A percentile compares a stretch with the other conserved stretches of the same genome.
These are phyloP conservation scores for Atta texana DNA, from an alignment of 1,140 invertebrate genomes.

Conservation along the genomic window DNA sequence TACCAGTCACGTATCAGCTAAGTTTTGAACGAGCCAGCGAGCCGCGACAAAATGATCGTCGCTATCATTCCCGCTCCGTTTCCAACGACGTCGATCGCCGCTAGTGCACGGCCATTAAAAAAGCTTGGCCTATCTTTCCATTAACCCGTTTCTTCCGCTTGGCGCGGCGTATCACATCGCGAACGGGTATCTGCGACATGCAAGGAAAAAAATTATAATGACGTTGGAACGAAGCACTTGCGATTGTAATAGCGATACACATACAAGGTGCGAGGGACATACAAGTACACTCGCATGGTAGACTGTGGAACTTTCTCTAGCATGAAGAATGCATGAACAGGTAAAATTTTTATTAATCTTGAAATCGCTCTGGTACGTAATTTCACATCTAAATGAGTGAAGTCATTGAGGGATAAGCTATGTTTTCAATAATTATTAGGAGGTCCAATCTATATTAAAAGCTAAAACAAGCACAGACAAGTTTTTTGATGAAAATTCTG, in stretches of 20 bases:
- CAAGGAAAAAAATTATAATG: constrained; percentile 32
- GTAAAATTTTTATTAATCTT: background rate
- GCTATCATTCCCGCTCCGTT: constrained; percentile 38
- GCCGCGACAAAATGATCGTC: constrained; percentile 33
- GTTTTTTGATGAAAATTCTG: no score
- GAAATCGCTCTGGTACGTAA: no score
- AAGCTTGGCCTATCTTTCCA: constrained; percentile 51
- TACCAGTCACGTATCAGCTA: constrained; percentile 39
- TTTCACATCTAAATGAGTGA: no score
- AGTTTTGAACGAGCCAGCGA: constrained; percentile 43
- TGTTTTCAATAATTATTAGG: no score
- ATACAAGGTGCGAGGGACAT: background rate
- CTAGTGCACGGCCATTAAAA: constrained; percentile 18
- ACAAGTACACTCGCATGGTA: background rate
- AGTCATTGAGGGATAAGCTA: no score
- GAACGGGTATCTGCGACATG: constrained; percentile 19
- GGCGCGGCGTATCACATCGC: constrained; percentile 11
- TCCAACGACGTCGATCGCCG: constrained; percentile 37
- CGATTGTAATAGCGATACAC: constrained; percentile 38
- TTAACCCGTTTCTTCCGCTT: constrained; percentile 53
- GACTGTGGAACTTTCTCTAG: constrained; percentile 3
- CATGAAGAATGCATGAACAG: background rate
- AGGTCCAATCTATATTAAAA: no score
- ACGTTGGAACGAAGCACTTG: constrained; percentile 14
- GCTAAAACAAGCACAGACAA: no score